A percentile compares a stretch with the other conserved stretches of the same genome.
Conservation (phyloP, 2,113 vertebrate genomes). For the Labrus mixtus region DNA sequence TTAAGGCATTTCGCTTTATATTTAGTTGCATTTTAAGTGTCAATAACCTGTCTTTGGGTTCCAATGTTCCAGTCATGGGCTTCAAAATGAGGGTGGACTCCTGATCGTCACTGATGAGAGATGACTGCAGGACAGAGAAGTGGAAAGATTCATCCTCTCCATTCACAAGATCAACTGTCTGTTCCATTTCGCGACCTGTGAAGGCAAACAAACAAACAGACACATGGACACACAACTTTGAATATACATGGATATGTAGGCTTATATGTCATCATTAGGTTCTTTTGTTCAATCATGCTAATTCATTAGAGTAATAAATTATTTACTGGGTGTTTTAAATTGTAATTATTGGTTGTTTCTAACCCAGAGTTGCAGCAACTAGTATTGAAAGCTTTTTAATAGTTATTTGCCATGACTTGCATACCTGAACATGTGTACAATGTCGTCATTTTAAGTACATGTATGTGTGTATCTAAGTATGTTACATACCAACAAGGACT, state of each 20-base stretch:
- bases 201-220: background rate
- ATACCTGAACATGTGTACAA: too few relatives aligned
- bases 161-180: slow-evolving; percentile 85
- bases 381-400: too few relatives aligned
- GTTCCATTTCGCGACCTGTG: slow-evolving; percentile 80
- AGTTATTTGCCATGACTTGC: too few relatives aligned
- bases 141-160: slow-evolving; percentile 82
- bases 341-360: too few relatives aligned
- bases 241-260: too few relatives aligned
- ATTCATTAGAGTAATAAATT: too few relatives aligned
- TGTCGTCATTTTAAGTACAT: background rate
- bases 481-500: slow-evolving; percentile 85
- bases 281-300: too few relatives aligned
- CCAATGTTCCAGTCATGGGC: slow-evolving; percentile 86
- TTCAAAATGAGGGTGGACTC: slow-evolving; percentile 75
- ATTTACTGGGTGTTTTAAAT: too few relatives aligned
- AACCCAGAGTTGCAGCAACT: too few relatives aligned
- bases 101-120: slow-evolving; percentile 85
- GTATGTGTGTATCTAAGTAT: background rate
- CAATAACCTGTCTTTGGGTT: slow-evolving; percentile 84
- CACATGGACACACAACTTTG: too few relatives aligned
- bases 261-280: too few relatives aligned
- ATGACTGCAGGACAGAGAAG: slow-evolving; percentile 85
- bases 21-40: too few relatives aligned
- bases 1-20: background rate